A percentile compares a stretch with the other conserved stretches of the same genome.
Evolutionary conservation across 2,888 invertebrate species (phyloP).

Genomic region (Drosophila pseudotalamancana): DNA sequence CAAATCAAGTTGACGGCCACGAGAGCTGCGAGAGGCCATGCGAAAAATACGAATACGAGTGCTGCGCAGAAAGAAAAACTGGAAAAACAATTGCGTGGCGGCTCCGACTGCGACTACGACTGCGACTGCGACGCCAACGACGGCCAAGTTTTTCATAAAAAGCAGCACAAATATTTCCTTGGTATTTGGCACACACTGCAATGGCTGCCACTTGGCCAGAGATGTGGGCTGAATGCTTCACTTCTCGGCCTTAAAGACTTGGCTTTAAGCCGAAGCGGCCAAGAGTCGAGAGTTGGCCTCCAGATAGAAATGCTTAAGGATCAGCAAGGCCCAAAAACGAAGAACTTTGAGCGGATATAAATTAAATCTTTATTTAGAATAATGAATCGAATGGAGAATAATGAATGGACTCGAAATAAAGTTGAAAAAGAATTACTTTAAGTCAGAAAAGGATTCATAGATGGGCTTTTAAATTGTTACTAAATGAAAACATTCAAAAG

Average conservation of each 20-base stretch:
- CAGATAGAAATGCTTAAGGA: no score
- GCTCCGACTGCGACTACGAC: neutral
- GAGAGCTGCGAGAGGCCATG: conserved; percentile 13
- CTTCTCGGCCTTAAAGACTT: conserved; percentile 5
- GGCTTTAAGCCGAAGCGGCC: conserved; percentile 14
- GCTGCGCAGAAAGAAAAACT: conserved; percentile 5
- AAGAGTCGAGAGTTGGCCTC: no score
- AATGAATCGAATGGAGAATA: no score
- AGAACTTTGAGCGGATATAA: no score
- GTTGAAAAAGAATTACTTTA: no score
- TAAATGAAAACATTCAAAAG: no score
- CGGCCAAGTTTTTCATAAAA: conserved; percentile 48
- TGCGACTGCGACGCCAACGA: neutral
- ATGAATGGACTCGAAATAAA: no score
- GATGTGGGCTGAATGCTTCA: conserved; percentile 26
- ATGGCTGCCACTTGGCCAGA: conserved; percentile 28
- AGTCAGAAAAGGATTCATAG: no score
- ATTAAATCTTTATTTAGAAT: no score
- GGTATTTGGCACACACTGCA: conserved; percentile 51
- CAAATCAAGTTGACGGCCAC: conserved; percentile 63
- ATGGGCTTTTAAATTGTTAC: no score
- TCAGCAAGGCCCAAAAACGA: no score
- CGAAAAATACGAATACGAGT: conserved; percentile 6
- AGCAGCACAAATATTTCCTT: conserved; percentile 27
- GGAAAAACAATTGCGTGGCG: conserved; percentile 28